phyloP scores from a whole-genome alignment of 2,888 invertebrate species.

The Sphaerophoria rueppellii region DNA sequence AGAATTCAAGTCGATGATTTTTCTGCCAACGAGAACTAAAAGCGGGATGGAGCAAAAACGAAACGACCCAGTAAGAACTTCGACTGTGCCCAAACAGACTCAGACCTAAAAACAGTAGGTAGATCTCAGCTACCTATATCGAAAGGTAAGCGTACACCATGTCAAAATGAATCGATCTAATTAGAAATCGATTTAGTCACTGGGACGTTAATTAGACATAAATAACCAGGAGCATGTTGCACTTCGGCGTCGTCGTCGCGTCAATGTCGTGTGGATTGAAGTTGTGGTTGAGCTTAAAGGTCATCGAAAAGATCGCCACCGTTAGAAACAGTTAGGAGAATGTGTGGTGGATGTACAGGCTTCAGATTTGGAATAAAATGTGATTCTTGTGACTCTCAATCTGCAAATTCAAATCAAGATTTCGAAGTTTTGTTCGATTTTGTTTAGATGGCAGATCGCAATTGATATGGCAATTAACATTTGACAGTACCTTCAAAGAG shows the following conservation, averaged over 20 bases:
- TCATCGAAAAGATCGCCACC: slow-evolving; percentile 43
- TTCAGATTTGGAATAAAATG: neutral
- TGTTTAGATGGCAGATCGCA: neutral
- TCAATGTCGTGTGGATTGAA: neutral
- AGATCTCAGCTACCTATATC: neutral
- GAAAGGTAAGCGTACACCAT: slow-evolving; percentile 5
- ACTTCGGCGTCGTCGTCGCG: neutral
- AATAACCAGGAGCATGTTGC: slow-evolving; percentile 67
- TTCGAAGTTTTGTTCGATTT: neutral
- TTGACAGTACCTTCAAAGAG: slow-evolving; percentile 1
- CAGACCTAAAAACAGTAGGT: neutral
- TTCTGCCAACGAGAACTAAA: slow-evolving; percentile 28
- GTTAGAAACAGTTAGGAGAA: slow-evolving; percentile 11
- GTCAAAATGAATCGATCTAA: slow-evolving; percentile 68
- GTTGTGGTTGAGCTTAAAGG: slow-evolving; percentile 54
- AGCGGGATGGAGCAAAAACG: neutral
- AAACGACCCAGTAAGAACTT: slow-evolving; percentile 9
- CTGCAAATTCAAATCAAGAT: slow-evolving; percentile 33
- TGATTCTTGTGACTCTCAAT: slow-evolving; percentile 1
- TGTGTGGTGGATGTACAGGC: slow-evolving; percentile 34
- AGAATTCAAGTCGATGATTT: slow-evolving; percentile 53
- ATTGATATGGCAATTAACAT: slow-evolving; percentile 1
- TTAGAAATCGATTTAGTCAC: slow-evolving; percentile 70
- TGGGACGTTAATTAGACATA: slow-evolving; percentile 72
- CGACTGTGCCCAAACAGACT: neutral